Percentiles rank a stretch among this genome's conserved stretches.
These are phyloP conservation scores for Rhagoletis zephyria DNA, from an alignment of 1,140 invertebrate genomes.

Conservation along the genomic window DNA sequence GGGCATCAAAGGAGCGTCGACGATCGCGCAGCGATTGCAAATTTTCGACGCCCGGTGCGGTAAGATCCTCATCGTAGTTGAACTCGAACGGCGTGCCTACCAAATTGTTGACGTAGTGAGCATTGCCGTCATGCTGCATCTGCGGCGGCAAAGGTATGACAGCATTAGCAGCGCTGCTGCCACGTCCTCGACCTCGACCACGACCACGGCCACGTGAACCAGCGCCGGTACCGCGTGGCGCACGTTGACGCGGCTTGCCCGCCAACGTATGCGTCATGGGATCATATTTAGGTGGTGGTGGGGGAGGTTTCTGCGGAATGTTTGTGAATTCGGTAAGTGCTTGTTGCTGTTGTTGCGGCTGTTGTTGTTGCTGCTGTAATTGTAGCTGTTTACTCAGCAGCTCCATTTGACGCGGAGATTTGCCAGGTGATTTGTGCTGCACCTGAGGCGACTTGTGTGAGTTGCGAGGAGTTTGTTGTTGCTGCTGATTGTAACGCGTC, in stretches of 20 bases:
- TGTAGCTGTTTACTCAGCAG: conserved; percentile 58
- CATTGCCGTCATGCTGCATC: conserved; percentile 69
- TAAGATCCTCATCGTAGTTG: conserved; percentile 86
- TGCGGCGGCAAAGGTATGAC: conserved; percentile 67
- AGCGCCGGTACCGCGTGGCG: conserved; percentile 75
- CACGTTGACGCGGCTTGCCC: conserved; percentile 75
- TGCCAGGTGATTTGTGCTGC: conserved; percentile 80
- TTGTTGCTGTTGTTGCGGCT: conserved; percentile 58
- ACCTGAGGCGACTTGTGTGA: conserved; percentile 78
- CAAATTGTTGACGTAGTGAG: conserved; percentile 78
- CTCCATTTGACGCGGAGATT: conserved; percentile 79
- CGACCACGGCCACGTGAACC: conserved; percentile 81
- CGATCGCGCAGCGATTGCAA: conserved; percentile 85
- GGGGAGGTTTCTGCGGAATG: conserved; percentile 41
- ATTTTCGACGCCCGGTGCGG: conserved; percentile 83
- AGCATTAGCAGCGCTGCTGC: conserved; percentile 59
- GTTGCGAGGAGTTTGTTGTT: conserved; percentile 68
- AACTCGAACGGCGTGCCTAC: conserved; percentile 90
- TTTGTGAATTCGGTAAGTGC: conserved; percentile 59
- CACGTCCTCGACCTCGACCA: conserved; percentile 76
- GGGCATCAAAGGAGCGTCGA: conserved; percentile 83
- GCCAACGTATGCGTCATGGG: conserved; percentile 67
- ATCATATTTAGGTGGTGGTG: conserved; percentile 64
- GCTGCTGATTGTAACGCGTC: conserved; percentile 59
- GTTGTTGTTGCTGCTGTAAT: conserved; percentile 54